These are phyloP conservation scores for Conus ventricosus DNA, from an alignment of 1,140 invertebrate genomes.

Conservation along the genomic window DNA sequence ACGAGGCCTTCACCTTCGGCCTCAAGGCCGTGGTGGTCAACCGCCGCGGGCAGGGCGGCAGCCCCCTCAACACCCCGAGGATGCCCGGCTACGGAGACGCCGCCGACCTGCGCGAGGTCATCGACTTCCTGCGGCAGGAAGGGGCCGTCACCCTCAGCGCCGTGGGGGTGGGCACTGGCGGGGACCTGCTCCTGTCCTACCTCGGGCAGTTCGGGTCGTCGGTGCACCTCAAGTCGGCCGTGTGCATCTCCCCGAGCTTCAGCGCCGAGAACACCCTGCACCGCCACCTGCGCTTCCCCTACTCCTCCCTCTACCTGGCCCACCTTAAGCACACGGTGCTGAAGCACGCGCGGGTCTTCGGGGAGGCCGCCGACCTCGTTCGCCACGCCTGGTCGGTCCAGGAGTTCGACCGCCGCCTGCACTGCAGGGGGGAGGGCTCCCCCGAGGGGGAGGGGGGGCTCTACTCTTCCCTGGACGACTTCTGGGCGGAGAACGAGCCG, in stretches of 20 bases:
- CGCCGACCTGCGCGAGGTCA: constrained; percentile 53
- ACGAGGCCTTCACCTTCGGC: constrained; percentile 55
- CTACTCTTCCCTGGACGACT: constrained; percentile 54
- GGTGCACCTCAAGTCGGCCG: constrained; percentile 58
- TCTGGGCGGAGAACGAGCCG: constrained; percentile 69
- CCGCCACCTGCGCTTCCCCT: neutral
- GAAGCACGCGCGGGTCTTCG: constrained; percentile 23
- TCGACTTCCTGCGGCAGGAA: constrained; percentile 60
- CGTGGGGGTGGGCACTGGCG: constrained; percentile 64
- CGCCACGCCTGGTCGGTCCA: constrained; percentile 47
- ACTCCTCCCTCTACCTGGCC: constrained; percentile 28
- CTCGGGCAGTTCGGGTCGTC: constrained; percentile 70
- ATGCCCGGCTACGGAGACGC: constrained; percentile 60
- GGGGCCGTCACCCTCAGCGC: constrained; percentile 59
- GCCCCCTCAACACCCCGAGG: constrained; percentile 62
- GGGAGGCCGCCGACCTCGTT: neutral
- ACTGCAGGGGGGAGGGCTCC: constrained; percentile 41
- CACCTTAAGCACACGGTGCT: constrained; percentile 27
- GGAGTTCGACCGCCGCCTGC: constrained; percentile 57
- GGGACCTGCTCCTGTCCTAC: constrained; percentile 65
- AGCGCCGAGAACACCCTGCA: constrained; percentile 50
- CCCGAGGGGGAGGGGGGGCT: neutral
- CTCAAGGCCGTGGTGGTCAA: constrained; percentile 67
- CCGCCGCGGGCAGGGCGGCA: constrained; percentile 62
- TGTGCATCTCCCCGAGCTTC: constrained; percentile 66